Conservation (phyloP, 2,888 invertebrate genomes). For the Eupithecia dodoneata region DNA sequence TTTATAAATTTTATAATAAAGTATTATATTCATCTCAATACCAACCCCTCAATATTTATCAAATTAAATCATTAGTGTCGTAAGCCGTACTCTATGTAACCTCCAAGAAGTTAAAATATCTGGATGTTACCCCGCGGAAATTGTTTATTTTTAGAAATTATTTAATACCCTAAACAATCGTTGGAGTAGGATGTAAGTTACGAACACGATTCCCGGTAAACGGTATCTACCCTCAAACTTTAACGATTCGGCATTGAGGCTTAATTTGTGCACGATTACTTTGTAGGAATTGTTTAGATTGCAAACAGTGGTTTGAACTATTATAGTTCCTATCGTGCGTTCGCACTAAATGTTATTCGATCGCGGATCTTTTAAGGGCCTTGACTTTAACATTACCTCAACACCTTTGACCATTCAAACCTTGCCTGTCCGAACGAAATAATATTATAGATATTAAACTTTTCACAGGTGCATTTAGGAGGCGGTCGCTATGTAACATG, state of each 20-base stretch:
- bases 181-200: not conserved
- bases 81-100: too few relatives aligned
- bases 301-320: constrained; percentile 44
- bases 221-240: constrained; percentile 36
- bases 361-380: not conserved
- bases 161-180: too few relatives aligned
- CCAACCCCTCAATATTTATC: not conserved
- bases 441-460: too few relatives aligned
- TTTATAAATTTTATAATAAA: too few relatives aligned
- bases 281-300: constrained; percentile 45
- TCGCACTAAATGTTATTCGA: constrained; percentile 11
- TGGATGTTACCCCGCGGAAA: too few relatives aligned
- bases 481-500: too few relatives aligned
- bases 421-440: too few relatives aligned
- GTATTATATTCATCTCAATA: not conserved
- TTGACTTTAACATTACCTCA: too few relatives aligned
- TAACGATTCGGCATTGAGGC: constrained; percentile 40
- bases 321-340: constrained; percentile 41
- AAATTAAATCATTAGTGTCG: not conserved
- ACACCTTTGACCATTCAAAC: too few relatives aligned
- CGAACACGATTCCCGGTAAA: not conserved
- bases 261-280: constrained; percentile 46
- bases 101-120: too few relatives aligned
- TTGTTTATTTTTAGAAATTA: too few relatives aligned
- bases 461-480: too few relatives aligned